Base-by-base conservation (phyloP, 2,113 vertebrate species). In the Butastur rufipennis region DNA sequence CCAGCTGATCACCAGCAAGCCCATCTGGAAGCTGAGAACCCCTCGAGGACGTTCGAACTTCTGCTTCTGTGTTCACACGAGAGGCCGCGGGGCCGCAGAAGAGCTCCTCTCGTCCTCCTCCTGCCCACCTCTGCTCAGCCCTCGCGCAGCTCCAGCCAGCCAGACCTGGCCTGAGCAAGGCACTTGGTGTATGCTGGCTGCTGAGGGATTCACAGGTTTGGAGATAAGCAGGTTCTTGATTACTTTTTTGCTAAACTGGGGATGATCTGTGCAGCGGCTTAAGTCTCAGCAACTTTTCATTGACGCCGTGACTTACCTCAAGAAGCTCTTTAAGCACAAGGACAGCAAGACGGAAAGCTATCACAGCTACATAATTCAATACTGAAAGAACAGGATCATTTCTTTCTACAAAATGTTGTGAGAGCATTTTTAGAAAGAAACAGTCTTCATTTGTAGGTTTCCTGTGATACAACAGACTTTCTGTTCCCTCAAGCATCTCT, bases 111-210 rank as follows among this genome's bases (percentile, higher is more conserved):
- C 13, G 0, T 20, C 50, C 16, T 59, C 42, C 59, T 77, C 25
- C 34, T 7, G 11, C 9, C 20, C 36, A 31, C 48, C 32, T 29
- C 4, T 19, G 43, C 56, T 40, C 38, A 20, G 67, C 34, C 38
- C 29, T 10, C 25, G 20, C 0, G 0, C 55, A 15, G 45, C n/a
- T 68, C 43, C 5, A 0, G 11, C n/a, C 71, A 29, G 22, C 3
- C n/a, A 27, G 36, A 67, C 16, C 38, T 1, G 4, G 13, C 42
- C 6, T 21, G 16, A 84, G 52, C 63, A 53, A 42, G 21, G 66
- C 0, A 0, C 32, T 85, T 36, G 10, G 73, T 7, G 25, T 40
- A 19, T 4, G 2, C 32, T 5, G 42, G 16, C 53, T 87, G 40
- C 15, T 31, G 43, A 56, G 40, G 50, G 48, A 94, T 52, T 53